Conservation (phyloP, 2,888 invertebrate genomes). For the Mayetiola destructor region DNA sequence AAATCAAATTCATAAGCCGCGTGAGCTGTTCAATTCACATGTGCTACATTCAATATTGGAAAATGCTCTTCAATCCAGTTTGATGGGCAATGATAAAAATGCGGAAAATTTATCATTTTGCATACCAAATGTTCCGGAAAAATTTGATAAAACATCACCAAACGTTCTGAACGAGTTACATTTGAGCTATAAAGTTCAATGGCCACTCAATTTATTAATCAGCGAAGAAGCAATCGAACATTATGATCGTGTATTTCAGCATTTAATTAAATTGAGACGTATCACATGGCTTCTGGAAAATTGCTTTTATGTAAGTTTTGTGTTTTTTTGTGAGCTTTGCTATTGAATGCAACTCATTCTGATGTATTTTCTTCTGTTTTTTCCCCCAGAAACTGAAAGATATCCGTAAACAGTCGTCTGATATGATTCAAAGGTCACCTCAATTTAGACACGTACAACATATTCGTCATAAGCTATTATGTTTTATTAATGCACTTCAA, state of each 20-base stretch:
- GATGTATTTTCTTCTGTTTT: neutral
- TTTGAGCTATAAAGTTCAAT: slow-evolving; percentile 52
- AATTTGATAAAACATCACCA: slow-evolving; percentile 49
- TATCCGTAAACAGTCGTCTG: slow-evolving; percentile 39
- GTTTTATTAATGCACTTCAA: slow-evolving; percentile 58
- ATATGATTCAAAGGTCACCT: slow-evolving; percentile 41
- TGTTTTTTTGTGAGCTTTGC: neutral
- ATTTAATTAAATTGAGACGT: slow-evolving; percentile 56
- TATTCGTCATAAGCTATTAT: slow-evolving; percentile 59
- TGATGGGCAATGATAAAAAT: slow-evolving; percentile 45
- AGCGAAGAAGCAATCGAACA: slow-evolving; percentile 53
- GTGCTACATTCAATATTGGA: slow-evolving; percentile 53
- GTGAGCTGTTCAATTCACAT: slow-evolving; percentile 52
- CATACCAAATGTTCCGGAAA: slow-evolving; percentile 44
- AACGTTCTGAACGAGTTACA: slow-evolving; percentile 53
- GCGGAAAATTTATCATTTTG: slow-evolving; percentile 48
- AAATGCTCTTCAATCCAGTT: slow-evolving; percentile 52
- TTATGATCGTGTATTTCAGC: slow-evolving; percentile 61
- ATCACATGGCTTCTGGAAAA: slow-evolving; percentile 63
- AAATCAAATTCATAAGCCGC: slow-evolving; percentile 47
- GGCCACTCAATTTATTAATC: slow-evolving; percentile 66
- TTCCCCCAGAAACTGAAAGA: slow-evolving; percentile 44
- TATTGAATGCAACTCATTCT: neutral
- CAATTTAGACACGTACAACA: slow-evolving; percentile 59
- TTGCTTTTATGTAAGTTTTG: slow-evolving; percentile 42